These are phyloP conservation scores for Mormyrus proboscirostris DNA, from an alignment of 2,797 vertebrate species.

Conservation along the genomic window DNA sequence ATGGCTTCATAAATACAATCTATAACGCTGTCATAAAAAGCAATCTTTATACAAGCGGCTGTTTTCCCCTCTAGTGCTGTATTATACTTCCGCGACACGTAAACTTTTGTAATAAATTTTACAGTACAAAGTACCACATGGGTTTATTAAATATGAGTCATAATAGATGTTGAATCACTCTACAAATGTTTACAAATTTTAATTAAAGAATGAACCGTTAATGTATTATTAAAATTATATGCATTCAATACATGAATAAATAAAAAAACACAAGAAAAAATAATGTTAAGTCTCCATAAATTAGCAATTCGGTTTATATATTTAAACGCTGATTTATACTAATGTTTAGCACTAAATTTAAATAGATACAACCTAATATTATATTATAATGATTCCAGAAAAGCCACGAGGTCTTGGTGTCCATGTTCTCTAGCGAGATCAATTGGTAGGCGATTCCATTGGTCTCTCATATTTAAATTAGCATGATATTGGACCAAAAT, in stretches of 20 bases:
- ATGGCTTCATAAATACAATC: conserved; percentile 1
- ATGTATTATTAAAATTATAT: neutral
- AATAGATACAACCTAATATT: conserved; percentile 20
- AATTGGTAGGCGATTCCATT: conserved; percentile 32
- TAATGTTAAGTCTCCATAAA: neutral
- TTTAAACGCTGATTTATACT: neutral
- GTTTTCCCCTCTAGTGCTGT: neutral
- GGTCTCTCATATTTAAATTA: conserved; percentile 46
- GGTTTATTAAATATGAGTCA: neutral
- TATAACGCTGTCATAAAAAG: neutral
- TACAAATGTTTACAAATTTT: neutral
- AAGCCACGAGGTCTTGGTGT: conserved; percentile 41
- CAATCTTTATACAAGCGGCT: neutral
- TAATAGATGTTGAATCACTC: neutral
- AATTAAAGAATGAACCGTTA: conserved; percentile 8
- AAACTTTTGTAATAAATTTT: neutral
- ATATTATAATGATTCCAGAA: conserved; percentile 40
- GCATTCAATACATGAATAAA: conserved; percentile 3
- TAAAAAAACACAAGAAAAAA: neutral
- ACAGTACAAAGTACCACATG: neutral
- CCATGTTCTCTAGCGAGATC: conserved; percentile 50
- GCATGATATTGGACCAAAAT: conserved; percentile 46
- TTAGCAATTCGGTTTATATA: neutral
- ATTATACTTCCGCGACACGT: neutral
- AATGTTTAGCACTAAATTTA: neutral